Base-by-base conservation (phyloP, 2,888 invertebrate species). In the Dermolepida albohirtum region DNA sequence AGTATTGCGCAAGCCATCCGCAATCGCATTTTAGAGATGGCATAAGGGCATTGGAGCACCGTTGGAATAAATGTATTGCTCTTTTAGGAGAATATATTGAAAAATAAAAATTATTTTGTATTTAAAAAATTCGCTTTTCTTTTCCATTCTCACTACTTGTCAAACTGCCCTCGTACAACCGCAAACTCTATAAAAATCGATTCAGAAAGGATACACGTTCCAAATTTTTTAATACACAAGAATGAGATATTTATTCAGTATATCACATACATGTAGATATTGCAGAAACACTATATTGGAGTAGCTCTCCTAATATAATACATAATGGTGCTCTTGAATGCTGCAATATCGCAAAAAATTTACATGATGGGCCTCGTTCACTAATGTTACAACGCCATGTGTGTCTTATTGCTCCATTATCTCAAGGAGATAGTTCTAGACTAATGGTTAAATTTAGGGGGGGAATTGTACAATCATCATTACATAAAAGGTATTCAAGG, bases 331-430 rank as follows among this genome's bases (percentile, higher is more conserved):
- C 70, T 59, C 68, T 67, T 62, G 71, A 71, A 73, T 74, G 72
- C 70, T 71, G 73, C 73, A 68, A 72, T 72, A 74, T 71, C 71
- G 74, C 74, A 74, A 74, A 74, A 74, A 74, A 74, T 74, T 74
- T 74, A 70, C 72, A 73, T 73, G 72, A 72, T 72, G 72, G 71
- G 67, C 67, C 66, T 70, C 70, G 70, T 71, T 71, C 68, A 69
- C 70, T 68, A 69, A 70, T 70, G 71, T 67, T 67, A 71, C 63
- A 70, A 71, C 74, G 70, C 66, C 74, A 73, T 68, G 68, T 74
- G 74, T 59, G 68, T 70, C 70, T 74, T 72, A 74, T 72, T 66
- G 70, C 69, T 50, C 63, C 57, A 65, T 66, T 67, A 67, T 57
- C 47, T 54, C 70, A 67, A 64, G 66, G 67, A 66, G 62, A 70